Conservation (phyloP, 2,797 vertebrate species). For the Spinus pinus region DNA sequence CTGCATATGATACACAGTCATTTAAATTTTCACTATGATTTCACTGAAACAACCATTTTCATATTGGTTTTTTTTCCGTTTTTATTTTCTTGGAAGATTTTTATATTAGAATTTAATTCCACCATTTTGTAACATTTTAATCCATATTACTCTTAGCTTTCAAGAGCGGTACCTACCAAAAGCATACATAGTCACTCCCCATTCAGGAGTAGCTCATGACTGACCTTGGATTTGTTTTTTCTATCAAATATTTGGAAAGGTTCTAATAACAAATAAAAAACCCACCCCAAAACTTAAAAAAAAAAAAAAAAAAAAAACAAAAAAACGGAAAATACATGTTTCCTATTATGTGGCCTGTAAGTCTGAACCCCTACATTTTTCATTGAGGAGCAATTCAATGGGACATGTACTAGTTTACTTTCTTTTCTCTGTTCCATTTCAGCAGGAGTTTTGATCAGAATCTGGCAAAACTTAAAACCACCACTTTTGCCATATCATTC, state of each 20-base stretch:
- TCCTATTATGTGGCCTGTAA: neutral
- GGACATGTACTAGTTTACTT: neutral
- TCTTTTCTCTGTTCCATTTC: neutral
- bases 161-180: neutral
- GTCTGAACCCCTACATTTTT: neutral
- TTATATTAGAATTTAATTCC: neutral
- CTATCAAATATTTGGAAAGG: neutral
- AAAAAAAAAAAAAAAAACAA: no score
- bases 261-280: neutral
- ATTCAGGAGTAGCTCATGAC: neutral
- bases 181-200: neutral
- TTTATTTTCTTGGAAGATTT: neutral
- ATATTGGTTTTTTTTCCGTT: neutral
- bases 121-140: neutral
- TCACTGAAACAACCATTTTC: neutral
- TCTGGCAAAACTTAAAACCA: neutral
- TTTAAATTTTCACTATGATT: neutral
- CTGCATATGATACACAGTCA: accelerated
- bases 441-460: neutral
- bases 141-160: neutral
- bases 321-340: accelerated
- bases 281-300: neutral
- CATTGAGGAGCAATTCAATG: neutral
- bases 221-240: neutral
- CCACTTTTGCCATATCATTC: neutral